phyloP scores from a whole-genome alignment of 2,797 vertebrate species.

The Alfaro cultratus region DNA sequence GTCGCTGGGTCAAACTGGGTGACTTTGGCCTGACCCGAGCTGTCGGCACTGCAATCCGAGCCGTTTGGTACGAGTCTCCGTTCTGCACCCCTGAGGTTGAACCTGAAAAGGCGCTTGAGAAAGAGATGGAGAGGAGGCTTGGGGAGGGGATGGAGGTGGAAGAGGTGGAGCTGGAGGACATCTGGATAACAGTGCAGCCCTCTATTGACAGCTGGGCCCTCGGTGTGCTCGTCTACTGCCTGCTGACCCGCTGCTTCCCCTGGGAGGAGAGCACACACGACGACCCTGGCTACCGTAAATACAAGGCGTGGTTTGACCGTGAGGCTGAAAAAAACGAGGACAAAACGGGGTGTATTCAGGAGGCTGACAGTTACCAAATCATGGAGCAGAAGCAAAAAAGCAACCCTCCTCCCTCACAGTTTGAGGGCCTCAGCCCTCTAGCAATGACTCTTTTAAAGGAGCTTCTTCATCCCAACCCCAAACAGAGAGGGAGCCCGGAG shows the following conservation, averaged over 20 bases:
- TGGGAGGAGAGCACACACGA: constrained; percentile 90
- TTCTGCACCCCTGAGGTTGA: constrained; percentile 85
- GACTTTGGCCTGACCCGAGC: constrained; percentile 90
- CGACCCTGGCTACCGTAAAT: constrained; percentile 88
- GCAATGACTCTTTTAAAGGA: constrained; percentile 85
- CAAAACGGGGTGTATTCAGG: constrained; percentile 10
- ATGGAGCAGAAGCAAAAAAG: constrained; percentile 46
- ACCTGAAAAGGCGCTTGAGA: constrained; percentile 70
- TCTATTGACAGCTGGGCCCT: constrained; percentile 94
- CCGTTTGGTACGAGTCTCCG: constrained; percentile 85
- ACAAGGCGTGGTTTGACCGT: constrained; percentile 83
- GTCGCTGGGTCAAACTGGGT: constrained; percentile 89
- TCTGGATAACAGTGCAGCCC: constrained; percentile 86
- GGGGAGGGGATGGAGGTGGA: constrained; percentile 51
- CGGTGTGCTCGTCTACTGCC: constrained; percentile 90
- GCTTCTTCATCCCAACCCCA: constrained; percentile 85
- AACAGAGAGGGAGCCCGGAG: constrained; percentile 82
- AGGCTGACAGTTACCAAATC: constrained; percentile 36
- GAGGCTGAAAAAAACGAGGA: constrained; percentile 57
- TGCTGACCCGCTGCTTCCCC: constrained; percentile 94
- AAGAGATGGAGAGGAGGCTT: constrained; percentile 37
- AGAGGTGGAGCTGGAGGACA: constrained; percentile 56
- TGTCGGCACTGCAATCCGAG: constrained; percentile 66
- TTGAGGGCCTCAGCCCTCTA: constrained; percentile 82
- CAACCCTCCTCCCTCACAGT: constrained; percentile 83